phyloP scores from a whole-genome alignment of 2,888 invertebrate genomes.

The Perithous albicinctus region DNA sequence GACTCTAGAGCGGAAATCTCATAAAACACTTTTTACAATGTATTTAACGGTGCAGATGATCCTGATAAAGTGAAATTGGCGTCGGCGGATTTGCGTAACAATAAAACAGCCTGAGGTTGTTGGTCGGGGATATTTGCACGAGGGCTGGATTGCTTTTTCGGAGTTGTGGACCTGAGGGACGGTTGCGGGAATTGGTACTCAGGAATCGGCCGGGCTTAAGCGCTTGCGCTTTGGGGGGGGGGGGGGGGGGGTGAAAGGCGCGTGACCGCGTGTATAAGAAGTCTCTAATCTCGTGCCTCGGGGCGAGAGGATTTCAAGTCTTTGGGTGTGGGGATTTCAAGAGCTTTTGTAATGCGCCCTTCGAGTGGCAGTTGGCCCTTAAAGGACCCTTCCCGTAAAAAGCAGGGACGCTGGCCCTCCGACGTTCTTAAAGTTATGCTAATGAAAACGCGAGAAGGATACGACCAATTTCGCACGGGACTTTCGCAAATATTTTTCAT shows the following conservation, averaged over 20 bases:
- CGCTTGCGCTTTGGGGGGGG: slow-evolving; percentile 50
- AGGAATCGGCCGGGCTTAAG: slow-evolving; percentile 13
- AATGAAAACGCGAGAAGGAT: slow-evolving; percentile 53
- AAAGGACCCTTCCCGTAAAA: slow-evolving; percentile 65
- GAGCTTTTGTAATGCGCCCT: slow-evolving; percentile 73
- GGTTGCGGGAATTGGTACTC: slow-evolving; percentile 34
- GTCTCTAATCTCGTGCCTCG: slow-evolving; percentile 75
- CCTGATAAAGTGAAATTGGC: slow-evolving; percentile 62
- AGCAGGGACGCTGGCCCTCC: slow-evolving; percentile 16
- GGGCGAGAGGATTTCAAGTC: slow-evolving; percentile 66
- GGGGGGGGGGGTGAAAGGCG: slow-evolving; percentile 65
- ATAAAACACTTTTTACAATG: slow-evolving; percentile 12
- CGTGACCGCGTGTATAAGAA: slow-evolving; percentile 75
- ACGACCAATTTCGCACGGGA: slow-evolving; percentile 26
- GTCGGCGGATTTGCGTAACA: slow-evolving; percentile 63
- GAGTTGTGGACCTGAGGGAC: slow-evolving; percentile 41
- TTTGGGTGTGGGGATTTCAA: slow-evolving; percentile 65
- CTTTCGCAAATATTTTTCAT: slow-evolving; percentile 47
- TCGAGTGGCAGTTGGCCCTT: slow-evolving; percentile 73
- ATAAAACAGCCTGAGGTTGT: slow-evolving; percentile 47
- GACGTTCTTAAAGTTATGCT: slow-evolving; percentile 53
- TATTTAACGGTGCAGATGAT: slow-evolving; percentile 47
- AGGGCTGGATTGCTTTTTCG: slow-evolving; percentile 12
- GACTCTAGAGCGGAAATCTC: background rate
- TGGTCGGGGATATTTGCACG: slow-evolving; percentile 6